These are phyloP conservation scores for Aquatica leii DNA, from an alignment of 2,888 invertebrate genomes.

Conservation along the genomic window DNA sequence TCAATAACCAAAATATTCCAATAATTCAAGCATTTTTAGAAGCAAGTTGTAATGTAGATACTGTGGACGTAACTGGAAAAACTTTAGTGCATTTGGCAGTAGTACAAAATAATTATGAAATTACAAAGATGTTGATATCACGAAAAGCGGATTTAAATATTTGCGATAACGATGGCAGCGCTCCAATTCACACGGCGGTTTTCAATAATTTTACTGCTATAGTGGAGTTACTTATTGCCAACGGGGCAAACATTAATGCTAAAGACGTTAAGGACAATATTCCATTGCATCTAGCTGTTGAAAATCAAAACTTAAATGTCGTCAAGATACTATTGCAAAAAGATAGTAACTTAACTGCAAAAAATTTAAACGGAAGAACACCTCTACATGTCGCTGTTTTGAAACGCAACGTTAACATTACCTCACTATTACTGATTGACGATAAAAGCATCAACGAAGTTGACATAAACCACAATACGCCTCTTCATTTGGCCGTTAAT, in stretches of 20 bases:
- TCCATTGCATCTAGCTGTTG: neutral
- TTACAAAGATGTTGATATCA: neutral
- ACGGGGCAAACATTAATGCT: neutral
- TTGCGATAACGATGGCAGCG: neutral
- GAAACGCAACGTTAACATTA: neutral
- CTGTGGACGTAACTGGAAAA: neutral
- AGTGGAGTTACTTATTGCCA: neutral
- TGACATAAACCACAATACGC: neutral
- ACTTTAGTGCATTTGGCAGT: neutral
- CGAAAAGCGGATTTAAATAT: neutral
- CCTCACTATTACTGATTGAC: neutral
- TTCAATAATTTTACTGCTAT: neutral
- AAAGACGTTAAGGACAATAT: neutral
- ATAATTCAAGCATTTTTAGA: too few relatives aligned
- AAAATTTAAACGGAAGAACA: neutral
- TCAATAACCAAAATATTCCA: too few relatives aligned
- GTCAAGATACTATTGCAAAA: neutral
- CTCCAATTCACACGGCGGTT: neutral
- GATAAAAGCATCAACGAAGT: neutral
- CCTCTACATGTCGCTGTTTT: neutral
- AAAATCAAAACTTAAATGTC: neutral
- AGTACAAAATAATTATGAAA: neutral
- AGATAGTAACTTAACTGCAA: neutral
- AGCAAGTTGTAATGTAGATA: neutral
- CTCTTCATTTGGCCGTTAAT: conserved; percentile 6